Evolutionary conservation across 2,888 invertebrate species (phyloP), one percentile per base, ranked within the genome.

Genomic region (Platynereis dumerilii): DNA sequence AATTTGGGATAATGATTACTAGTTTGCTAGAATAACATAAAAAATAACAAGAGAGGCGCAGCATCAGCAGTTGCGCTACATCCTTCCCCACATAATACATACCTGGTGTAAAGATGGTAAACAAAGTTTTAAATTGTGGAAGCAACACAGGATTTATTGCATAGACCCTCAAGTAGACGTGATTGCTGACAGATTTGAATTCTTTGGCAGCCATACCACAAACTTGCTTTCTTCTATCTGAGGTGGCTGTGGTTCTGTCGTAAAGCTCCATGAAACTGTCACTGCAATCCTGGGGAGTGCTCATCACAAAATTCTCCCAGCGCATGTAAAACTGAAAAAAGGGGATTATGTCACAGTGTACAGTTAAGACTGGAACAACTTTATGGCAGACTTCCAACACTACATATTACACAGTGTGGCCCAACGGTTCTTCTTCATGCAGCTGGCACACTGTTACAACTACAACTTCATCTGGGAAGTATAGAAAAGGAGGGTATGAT

Each of bases 221-320:
- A 59, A 74, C 72, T 5, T 71, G 69, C 5, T 73, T 74, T 5
- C 68, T 62, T 10, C 67, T 56, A 64, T 75, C 71, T 1, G 68
- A 67, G 56, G 71, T 69, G 2, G 75, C 69, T 0, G 80, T 78
- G 2, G 78, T 76, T 1, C 74, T 72, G 52, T 79, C 78, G 64
- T 80, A 82, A 15, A 81, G 60, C 58, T 78, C 78, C 17, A 82
- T 72, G 65, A 74, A 72, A 69, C 77, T 80, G 28, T 73, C 60
- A 10, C 71, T 71, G 66, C 82, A 82, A 20, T 65, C 71, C 28
- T 66, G 69, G 28, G 72, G 68, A 2, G 69, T 64, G 15, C 58
- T 66, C 61, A 68, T 64, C 58, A 58, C 55, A 29, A 61, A 65
- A 12, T 56, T 57, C 52, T 54, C 24, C 66, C 64, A 69, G n/a